Evolutionary conservation across 2,888 invertebrate species (phyloP), one percentile per base, ranked within the genome.

Genomic region (Nemapogon koenigi): DNA sequence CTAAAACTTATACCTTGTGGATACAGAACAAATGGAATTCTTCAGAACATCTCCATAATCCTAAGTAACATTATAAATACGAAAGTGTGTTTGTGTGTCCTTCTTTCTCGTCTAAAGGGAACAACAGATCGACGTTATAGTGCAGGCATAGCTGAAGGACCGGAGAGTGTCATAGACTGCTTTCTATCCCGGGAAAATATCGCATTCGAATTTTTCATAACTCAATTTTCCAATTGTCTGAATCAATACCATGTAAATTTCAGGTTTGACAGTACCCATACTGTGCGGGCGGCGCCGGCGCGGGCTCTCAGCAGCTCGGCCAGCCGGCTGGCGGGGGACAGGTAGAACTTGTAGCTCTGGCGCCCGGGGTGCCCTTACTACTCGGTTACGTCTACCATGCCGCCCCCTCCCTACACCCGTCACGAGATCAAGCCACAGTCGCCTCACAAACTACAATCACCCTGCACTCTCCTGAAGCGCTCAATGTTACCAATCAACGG

Each of bases 401-500:
- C 40, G 49, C 47, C 35, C 41, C 43, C 41, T 13, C 35, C n/a
- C n/a, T n/a, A n/a, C n/a, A n/a, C 37, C 40, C 40, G 13, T 26
- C 29, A 28, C 39, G 46, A 50, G 43, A 45, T 46, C 44, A 45
- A 41, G 45, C 49, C 38, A 69, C 67, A 19, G 67, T 67, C 42
- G 70, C 60, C 43, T 68, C 71, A 43, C 73, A 75, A 59, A 72
- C 75, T 43, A 68, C 66, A 48, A 68, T 73, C 56, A 73, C 73
- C 19, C 64, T 71, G 41, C 73, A 7, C 11, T 13, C 8, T n/a
- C 35, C 70, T 31, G 69, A 69, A 41, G 45, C 62, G 39, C 62
- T 66, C 46, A 50, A 62, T 36, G 59, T 62, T 32, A 37, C 40
- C 19, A 28, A 15, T 37, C 35, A 26, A 15, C 46, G 48, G 10